Base-by-base conservation (phyloP, 2,888 invertebrate genomes). In the Pristionchus exspectatus region DNA sequence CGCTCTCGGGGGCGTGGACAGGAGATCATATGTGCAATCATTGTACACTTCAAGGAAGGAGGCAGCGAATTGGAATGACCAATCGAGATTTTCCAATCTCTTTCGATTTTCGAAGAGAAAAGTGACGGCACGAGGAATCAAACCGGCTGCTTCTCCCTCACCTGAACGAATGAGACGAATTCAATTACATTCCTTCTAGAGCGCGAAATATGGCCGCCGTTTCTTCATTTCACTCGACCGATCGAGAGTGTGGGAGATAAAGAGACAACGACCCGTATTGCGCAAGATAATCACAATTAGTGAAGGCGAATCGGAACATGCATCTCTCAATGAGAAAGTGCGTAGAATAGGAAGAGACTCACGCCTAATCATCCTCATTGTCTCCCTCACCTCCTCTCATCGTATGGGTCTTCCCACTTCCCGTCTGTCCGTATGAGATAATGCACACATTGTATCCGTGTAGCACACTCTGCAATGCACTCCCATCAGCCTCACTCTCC, bases 31-130 rank as follows among this genome's bases (percentile, higher is more conserved):
- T 59, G 97, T 96, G 4, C 97, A 96, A 95, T 97, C 97, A 95
- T 97, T 97, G 95, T 97, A 97, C 38, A 74, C 74, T 96, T 97
- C 97, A 88, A 97, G 95, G 95, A 97, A 97, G 74, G 97, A 97
- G 0, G 97, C 97, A 95, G 96, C 96, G 81, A 97, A 96, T 89
- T 96, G 96, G 93, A 97, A 97, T 87, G 90, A 66, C 92, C 92
- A 93, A 33, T 92, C 92, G 16, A 91, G 81, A 27, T 89, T 83
- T 74, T 89, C 89, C 21, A 92, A 84, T 30, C 89, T 83, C 9
- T 90, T 59, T 56, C 90, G 89, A 12, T 91, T 90, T 9, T 89
- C 85, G 86, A 92, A 92, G 56, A 93, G 77, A 77, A 89, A 91
- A 0, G 83, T 54, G 18, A 90, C 91, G 10, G 92, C 91, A 50